A percentile compares a stretch with the other conserved stretches of the same genome.
Evolutionary conservation across 1,140 invertebrate genomes (phyloP).

Genomic region (Drosophila leontia): DNA sequence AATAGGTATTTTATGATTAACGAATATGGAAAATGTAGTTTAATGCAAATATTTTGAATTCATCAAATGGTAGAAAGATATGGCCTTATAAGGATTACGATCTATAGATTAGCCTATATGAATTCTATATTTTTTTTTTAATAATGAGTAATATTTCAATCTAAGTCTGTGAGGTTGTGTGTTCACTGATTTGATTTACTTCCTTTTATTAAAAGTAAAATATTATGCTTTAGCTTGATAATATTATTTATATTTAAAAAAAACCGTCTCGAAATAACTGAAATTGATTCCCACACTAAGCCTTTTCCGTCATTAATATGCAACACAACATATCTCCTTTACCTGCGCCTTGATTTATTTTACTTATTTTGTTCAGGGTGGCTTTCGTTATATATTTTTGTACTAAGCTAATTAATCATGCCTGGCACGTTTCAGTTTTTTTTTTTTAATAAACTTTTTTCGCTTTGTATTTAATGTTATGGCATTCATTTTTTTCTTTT

Average conservation of each 20-base stretch:
- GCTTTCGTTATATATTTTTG: constrained; percentile 51
- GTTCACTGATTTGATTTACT: constrained; percentile 19
- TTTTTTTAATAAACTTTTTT: constrained; percentile 24
- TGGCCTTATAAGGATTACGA: background rate
- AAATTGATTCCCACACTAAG: constrained; percentile 20
- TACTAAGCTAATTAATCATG: constrained; percentile 65
- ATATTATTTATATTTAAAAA: background rate
- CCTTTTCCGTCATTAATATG: constrained; percentile 38
- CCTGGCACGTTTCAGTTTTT: constrained; percentile 56
- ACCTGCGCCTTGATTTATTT: constrained; percentile 10
- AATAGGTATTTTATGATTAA: background rate
- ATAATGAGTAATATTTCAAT: background rate
- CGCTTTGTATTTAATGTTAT: constrained; percentile 51
- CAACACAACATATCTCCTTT: constrained; percentile 25
- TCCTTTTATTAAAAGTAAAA: background rate
- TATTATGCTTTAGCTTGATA: background rate
- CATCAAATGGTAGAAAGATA: constrained; percentile 3
- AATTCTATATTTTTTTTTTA: background rate
- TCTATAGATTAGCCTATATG: constrained; percentile 2
- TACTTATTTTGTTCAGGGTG: constrained; percentile 17
- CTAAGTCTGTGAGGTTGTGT: background rate
- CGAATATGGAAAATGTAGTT: constrained; percentile 6
- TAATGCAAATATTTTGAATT: constrained; percentile 2
- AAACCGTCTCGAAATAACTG: background rate
- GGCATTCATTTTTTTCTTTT: constrained; percentile 56